A percentile compares a stretch with the other conserved stretches of the same genome.
These are phyloP conservation scores for Cabera pusaria DNA, from an alignment of 2,888 invertebrate species.

Conservation along the genomic window DNA sequence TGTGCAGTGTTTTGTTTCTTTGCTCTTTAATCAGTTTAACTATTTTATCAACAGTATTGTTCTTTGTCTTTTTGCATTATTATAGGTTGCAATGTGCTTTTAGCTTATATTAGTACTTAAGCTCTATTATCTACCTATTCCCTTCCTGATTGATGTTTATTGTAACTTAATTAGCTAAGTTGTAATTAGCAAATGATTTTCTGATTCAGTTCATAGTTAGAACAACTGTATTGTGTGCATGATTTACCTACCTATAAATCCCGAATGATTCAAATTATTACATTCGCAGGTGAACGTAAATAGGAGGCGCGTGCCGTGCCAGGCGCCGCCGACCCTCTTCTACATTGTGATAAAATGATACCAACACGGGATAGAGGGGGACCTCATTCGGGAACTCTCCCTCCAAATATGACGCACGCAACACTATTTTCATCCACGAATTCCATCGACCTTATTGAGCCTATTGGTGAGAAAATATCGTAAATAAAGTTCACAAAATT, in stretches of 20 bases:
- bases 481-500: conserved; percentile 24
- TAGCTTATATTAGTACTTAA: too few relatives aligned
- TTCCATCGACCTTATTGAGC: conserved; percentile 23
- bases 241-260: not conserved
- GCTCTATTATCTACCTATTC: too few relatives aligned
- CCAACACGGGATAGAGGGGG: conserved; percentile 56
- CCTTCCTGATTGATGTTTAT: too few relatives aligned
- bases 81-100: too few relatives aligned
- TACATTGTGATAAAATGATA: conserved; percentile 63
- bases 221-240: conserved; percentile 2
- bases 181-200: too few relatives aligned
- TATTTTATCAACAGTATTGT: too few relatives aligned
- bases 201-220: too few relatives aligned
- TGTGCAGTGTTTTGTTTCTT: too few relatives aligned
- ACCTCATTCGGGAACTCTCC: conserved; percentile 43
- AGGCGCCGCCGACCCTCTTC: conserved; percentile 64
- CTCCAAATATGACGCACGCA: conserved; percentile 38
- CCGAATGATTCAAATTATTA: conserved; percentile 11
- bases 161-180: too few relatives aligned
- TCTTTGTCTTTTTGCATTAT: too few relatives aligned
- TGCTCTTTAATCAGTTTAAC: too few relatives aligned
- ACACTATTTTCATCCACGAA: conserved; percentile 23
- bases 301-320: conserved; percentile 57
- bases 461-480: too few relatives aligned
- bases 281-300: conserved; percentile 43